phyloP scores from a whole-genome alignment of 2,113 vertebrate genomes.

The Alectura lathami region DNA sequence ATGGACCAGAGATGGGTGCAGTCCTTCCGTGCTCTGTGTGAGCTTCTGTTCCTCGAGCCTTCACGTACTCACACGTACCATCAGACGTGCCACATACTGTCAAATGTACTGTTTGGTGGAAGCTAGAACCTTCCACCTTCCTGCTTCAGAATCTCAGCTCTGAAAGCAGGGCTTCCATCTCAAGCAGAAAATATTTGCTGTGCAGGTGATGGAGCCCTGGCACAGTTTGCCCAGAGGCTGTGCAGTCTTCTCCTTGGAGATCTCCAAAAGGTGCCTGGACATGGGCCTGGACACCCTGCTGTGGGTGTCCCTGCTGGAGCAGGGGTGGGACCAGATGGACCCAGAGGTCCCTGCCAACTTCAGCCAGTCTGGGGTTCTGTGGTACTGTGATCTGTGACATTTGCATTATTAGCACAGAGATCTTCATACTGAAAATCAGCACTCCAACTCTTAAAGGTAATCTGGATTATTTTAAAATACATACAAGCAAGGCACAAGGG shows the following conservation, averaged over 20 bases:
- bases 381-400: too few relatives aligned
- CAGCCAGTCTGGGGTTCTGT: too few relatives aligned
- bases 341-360: too few relatives aligned
- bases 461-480: not conserved
- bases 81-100: not conserved
- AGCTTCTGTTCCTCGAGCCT: not conserved
- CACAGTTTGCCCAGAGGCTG: not conserved
- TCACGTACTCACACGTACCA: not conserved
- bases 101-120: not conserved
- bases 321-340: not conserved
- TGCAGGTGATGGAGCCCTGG: not conserved
- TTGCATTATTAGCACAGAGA: too few relatives aligned
- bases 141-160: not conserved
- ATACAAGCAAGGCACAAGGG: not conserved
- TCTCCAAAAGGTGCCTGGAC: too few relatives aligned
- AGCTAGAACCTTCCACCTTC: not conserved
- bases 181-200: not conserved
- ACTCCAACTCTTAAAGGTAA: not conserved
- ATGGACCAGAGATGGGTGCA: not conserved
- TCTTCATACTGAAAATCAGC: not conserved
- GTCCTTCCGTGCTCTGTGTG: not conserved
- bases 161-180: not conserved
- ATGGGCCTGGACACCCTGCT: not conserved
- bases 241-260: not conserved
- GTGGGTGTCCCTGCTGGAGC: not conserved